Evolutionary conservation across 2,113 vertebrate genomes (phyloP).

Genomic region (Albula glossodonta): DNA sequence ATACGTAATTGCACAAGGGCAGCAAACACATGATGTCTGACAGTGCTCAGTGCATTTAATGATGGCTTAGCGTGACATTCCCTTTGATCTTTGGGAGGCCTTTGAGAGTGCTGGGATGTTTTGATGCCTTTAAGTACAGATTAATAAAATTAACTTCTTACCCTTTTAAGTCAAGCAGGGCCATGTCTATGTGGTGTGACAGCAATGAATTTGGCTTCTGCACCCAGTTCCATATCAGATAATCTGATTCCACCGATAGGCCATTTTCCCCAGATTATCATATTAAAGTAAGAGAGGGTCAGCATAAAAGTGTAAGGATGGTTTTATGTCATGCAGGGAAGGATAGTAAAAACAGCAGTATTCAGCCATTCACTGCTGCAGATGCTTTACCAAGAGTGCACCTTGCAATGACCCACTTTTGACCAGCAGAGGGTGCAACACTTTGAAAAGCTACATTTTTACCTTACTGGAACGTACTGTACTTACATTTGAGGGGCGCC

Average conservation of each 20-base stretch:
- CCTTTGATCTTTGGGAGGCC: neutral
- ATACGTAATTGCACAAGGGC: no score
- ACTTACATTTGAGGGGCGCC: neutral
- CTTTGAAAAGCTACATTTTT: neutral
- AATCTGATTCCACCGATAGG: neutral
- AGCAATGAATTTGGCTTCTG: neutral
- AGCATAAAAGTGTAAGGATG: neutral
- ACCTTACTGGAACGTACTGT: no score
- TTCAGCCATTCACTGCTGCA: neutral
- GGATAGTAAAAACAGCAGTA: neutral
- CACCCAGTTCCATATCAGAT: neutral
- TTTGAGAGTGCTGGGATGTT: no score
- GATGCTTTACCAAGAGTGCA: neutral
- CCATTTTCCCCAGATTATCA: neutral
- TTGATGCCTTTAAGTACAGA: neutral
- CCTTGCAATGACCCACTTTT: neutral
- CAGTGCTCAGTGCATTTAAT: neutral
- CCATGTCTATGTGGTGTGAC: conserved; percentile 14
- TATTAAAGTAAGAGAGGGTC: neutral
- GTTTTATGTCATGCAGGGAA: no score
- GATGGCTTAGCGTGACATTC: neutral
- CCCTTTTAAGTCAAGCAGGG: conserved; percentile 21
- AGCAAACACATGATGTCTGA: neutral
- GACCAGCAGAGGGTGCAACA: conserved; percentile 55
- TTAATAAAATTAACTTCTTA: conserved; percentile 6